Evolutionary conservation across 2,113 vertebrate species (phyloP), one percentile per base, ranked within the genome.

Genomic region (Pelobates fuscus): DNA sequence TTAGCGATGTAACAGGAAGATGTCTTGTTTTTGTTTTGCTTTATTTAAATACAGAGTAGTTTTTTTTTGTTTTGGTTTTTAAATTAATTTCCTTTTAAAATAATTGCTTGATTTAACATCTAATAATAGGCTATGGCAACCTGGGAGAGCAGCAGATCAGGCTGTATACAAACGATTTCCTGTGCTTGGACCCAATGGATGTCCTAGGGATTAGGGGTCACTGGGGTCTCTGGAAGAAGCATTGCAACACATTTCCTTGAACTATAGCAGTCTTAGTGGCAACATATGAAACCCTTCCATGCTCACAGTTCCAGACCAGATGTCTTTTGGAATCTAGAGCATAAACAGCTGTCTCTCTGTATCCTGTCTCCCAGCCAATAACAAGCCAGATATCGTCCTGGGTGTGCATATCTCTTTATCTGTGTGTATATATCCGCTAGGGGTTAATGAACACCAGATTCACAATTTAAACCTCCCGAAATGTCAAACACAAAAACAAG

Each of bases 361-460:
- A 67, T 76, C 64, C 64, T 76, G 63, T 60, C 64, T 76, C 72
- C 72, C 64, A 76, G 64, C 72, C 72, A 76, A 76, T 67, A 60
- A 67, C 21, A 67, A 76, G 26, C 24, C 55, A n/a, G 3, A 60
- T 3, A 7, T 20, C 63, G 20, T 23, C 20, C n/a, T 20, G 55
- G 25, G 54, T 58, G 24, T 30, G 54, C 17, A 43, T 76, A 27
- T 59, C 5, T 76, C 63, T 76, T 27, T 67, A 67, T 37, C 52
- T 76, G 55, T 76, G 64, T 68, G 54, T 76, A 61, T 76, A 52
- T 67, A 25, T 49, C 25, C 57, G 24, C 55, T 52, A 63, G 41
- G 55, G 55, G 46, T 76, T 76, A 75, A 75, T 75, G 63, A 67
- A 66, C 57, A 59, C 71, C 71, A 75, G 71, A 75, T 67, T 58